phyloP scores from a whole-genome alignment of 2,797 vertebrate species.

The Hozukius guyotensis region DNA sequence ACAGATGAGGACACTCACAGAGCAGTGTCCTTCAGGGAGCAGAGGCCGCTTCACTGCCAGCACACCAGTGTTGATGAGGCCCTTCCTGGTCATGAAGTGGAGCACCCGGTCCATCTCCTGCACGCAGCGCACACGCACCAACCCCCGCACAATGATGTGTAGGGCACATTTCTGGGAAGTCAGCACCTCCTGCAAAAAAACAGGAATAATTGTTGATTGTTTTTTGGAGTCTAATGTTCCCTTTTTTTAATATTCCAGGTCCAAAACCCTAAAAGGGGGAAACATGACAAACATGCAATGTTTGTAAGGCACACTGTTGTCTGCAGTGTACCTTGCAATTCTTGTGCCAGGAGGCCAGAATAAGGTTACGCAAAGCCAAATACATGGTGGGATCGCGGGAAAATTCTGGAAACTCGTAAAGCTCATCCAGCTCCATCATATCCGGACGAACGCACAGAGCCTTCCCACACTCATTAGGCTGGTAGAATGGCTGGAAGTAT shows the following conservation, averaged over 20 bases:
- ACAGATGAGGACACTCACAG: slow-evolving; percentile 78
- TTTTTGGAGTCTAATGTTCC: neutral
- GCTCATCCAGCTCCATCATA: slow-evolving; percentile 98
- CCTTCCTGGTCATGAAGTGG: slow-evolving; percentile 96
- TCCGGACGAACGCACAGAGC: slow-evolving; percentile 97
- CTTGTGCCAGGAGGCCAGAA: slow-evolving; percentile 93
- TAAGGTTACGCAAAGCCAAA: slow-evolving; percentile 93
- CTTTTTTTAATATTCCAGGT: neutral
- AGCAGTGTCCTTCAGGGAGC: slow-evolving; percentile 89
- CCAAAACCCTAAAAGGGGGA: neutral
- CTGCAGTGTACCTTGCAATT: slow-evolving; percentile 88
- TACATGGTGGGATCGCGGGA: slow-evolving; percentile 98
- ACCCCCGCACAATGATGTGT: slow-evolving; percentile 91
- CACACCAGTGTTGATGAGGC: slow-evolving; percentile 95
- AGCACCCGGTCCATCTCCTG: slow-evolving; percentile 95
- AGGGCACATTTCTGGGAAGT: slow-evolving; percentile 90
- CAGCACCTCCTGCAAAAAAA: slow-evolving; percentile 88
- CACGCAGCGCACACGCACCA: slow-evolving; percentile 91
- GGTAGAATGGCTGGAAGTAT: slow-evolving; percentile 98
- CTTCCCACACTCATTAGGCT: slow-evolving; percentile 97
- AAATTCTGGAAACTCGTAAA: slow-evolving; percentile 98
- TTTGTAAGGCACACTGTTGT: neutral
- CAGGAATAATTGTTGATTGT: rapidly evolving
- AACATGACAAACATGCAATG: neutral
- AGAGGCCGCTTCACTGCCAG: slow-evolving; percentile 87